These are phyloP conservation scores for Phortica variegata DNA, from an alignment of 1,140 invertebrate genomes.

Conservation along the genomic window DNA sequence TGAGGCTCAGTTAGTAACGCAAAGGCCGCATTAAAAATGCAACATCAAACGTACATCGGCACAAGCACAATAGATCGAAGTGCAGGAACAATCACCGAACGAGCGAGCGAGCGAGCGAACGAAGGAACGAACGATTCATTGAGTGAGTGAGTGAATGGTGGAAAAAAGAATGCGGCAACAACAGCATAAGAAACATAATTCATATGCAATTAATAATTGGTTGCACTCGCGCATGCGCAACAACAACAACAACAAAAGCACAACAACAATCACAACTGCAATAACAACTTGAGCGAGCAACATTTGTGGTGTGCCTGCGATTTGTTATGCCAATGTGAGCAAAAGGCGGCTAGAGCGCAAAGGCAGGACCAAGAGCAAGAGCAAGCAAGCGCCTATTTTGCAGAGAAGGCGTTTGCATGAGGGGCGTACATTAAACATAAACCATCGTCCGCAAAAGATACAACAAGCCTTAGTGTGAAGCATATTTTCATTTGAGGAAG, in stretches of 20 bases:
- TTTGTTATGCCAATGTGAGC: no score
- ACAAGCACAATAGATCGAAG: background rate
- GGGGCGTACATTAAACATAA: no score
- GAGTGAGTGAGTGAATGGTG: background rate
- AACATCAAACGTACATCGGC: background rate
- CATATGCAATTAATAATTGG: slow-evolving; percentile 56
- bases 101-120: background rate
- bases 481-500: no score
- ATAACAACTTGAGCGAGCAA: slow-evolving; percentile 19
- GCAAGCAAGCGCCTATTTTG: no score
- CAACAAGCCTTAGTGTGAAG: no score
- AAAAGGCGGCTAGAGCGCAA: no score
- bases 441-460: no score
- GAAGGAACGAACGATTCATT: background rate
- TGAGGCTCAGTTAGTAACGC: slow-evolving; percentile 14
- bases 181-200: slow-evolving; percentile 24
- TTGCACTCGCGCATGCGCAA: slow-evolving; percentile 43
- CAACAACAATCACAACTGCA: slow-evolving; percentile 20
- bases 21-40: background rate
- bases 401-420: no score
- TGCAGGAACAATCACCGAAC: background rate
- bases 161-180: slow-evolving; percentile 9
- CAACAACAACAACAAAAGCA: background rate
- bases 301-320: background rate
- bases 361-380: no score